Evolutionary conservation across 2,797 vertebrate species (phyloP).

Genomic region (Smutsia temminckii): DNA sequence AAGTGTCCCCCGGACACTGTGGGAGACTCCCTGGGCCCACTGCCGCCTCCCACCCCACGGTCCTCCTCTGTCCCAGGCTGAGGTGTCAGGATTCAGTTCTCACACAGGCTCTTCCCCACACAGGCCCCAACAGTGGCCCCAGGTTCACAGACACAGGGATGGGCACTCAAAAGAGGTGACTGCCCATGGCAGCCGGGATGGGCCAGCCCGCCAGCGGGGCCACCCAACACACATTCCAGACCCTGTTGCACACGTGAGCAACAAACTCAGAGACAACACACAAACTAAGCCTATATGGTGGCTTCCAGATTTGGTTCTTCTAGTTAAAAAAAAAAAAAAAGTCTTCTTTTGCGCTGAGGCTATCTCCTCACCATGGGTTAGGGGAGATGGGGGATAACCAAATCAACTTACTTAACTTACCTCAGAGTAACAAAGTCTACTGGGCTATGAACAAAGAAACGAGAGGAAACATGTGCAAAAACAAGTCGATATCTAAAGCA

Average conservation of each 20-base stretch:
- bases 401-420: slow-evolving; percentile 53
- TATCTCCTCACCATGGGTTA: slow-evolving; percentile 7
- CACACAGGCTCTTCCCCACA: not conserved
- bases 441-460: slow-evolving; percentile 50
- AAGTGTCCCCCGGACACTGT: not conserved
- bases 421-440: slow-evolving; percentile 49
- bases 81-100: not conserved
- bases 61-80: not conserved
- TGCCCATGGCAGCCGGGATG: not conserved
- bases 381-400: not conserved
- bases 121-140: not conserved
- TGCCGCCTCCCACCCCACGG: too few species aligned
- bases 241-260: slow-evolving; percentile 58
- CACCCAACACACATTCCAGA: not conserved
- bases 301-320: slow-evolving; percentile 65
- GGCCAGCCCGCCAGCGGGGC: not conserved
- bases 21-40: not conserved
- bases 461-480: slow-evolving; percentile 76
- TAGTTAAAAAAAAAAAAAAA: slow-evolving; percentile 15
- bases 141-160: not conserved
- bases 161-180: not conserved
- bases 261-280: slow-evolving; percentile 51
- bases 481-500: slow-evolving; percentile 51
- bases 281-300: not conserved
- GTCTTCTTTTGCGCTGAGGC: slow-evolving; percentile 53